Evolutionary conservation across 2,888 invertebrate species (phyloP).

Genomic region (Alloscopus bannaensis): DNA sequence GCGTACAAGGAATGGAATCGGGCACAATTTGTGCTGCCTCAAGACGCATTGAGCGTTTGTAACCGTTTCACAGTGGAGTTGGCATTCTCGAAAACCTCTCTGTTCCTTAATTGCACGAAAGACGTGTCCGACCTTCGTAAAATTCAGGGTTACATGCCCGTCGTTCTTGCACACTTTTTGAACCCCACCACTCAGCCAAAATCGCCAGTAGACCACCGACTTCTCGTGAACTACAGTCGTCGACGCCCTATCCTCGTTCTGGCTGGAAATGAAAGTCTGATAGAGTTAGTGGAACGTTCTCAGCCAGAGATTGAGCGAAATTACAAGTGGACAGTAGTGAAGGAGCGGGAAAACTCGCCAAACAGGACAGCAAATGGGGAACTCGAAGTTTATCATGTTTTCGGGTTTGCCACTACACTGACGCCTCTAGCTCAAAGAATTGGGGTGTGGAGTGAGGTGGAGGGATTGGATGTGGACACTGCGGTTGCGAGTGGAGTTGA

Average conservation of each 20-base stretch:
- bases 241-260: constrained; percentile 52
- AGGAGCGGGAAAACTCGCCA: background rate
- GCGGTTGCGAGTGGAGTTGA: constrained; percentile 37
- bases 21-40: constrained; percentile 58
- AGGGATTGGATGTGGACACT: constrained; percentile 55
- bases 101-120: constrained; percentile 27
- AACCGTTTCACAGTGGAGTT: constrained; percentile 29
- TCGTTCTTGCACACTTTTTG: too few relatives aligned
- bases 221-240: constrained; percentile 41
- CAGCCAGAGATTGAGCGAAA: constrained; percentile 58
- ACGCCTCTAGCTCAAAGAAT: constrained; percentile 54
- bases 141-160: background rate
- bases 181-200: too few relatives aligned
- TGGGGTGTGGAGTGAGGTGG: constrained; percentile 60
- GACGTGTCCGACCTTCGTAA: background rate
- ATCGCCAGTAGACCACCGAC: constrained; percentile 30
- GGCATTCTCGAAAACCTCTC: constrained; percentile 21
- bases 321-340: constrained; percentile 69
- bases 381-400: constrained; percentile 64
- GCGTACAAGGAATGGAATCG: constrained; percentile 50
- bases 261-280: constrained; percentile 19
- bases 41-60: constrained; percentile 42
- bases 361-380: background rate
- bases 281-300: constrained; percentile 53
- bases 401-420: constrained; percentile 62